Conservation (phyloP, 2,888 invertebrate species). For the Drosophila kambysellisi region DNA sequence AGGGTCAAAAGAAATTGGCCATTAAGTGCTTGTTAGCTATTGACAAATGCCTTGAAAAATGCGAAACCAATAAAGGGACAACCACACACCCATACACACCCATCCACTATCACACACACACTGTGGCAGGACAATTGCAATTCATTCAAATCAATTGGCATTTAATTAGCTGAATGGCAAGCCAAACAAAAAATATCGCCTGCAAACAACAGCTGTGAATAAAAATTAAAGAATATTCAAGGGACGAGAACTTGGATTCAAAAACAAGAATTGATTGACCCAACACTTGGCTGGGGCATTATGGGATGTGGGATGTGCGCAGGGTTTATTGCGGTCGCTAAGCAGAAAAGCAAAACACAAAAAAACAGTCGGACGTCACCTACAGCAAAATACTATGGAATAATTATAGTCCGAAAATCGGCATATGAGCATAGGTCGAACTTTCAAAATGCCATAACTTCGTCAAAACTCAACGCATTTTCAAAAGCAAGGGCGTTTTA, state of each 20-base stretch:
- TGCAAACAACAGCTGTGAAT: constrained; percentile 7
- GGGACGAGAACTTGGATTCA: background rate
- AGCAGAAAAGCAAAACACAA: background rate
- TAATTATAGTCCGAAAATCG: too few relatives aligned
- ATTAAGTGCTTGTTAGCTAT: constrained; percentile 32
- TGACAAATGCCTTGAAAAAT: constrained; percentile 37
- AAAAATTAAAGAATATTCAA: constrained; percentile 16
- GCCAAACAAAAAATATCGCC: constrained; percentile 21
- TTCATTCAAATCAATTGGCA: constrained; percentile 54
- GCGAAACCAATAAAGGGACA: constrained; percentile 19
- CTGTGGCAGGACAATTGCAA: constrained; percentile 9
- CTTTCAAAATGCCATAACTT: too few relatives aligned
- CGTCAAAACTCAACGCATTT: too few relatives aligned
- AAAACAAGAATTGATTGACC: constrained; percentile 4
- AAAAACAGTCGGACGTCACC: background rate
- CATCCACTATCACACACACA: background rate
- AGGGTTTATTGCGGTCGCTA: background rate
- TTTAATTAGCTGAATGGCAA: constrained; percentile 53
- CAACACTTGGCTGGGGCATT: background rate
- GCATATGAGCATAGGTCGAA: too few relatives aligned
- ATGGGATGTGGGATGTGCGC: too few relatives aligned
- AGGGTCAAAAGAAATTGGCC: constrained; percentile 19
- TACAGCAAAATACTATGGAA: too few relatives aligned
- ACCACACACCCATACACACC: background rate
- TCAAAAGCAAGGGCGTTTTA: too few relatives aligned